phyloP scores from a whole-genome alignment of 1,140 invertebrate genomes.

The Leptopilina boulardi region DNA sequence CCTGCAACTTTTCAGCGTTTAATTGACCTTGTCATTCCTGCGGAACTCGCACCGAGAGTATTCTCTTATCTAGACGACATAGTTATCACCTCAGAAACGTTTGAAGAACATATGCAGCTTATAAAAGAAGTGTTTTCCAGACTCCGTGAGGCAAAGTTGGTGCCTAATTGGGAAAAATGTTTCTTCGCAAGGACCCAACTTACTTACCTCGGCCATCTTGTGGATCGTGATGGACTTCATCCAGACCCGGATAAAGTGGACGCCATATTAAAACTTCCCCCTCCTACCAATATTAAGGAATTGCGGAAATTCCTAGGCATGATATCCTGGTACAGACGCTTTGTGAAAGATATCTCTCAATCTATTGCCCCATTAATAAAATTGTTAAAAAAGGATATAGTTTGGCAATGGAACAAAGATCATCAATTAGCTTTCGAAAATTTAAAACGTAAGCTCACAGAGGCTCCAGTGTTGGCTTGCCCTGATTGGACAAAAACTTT shows the following conservation, averaged over 20 bases:
- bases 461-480: too few relatives aligned
- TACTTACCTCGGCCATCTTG: neutral
- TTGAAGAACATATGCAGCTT: neutral
- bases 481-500: neutral
- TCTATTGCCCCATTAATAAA: neutral
- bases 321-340: neutral
- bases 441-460: neutral
- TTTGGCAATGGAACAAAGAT: neutral
- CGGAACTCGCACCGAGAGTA: conserved; percentile 45
- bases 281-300: too few relatives aligned
- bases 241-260: too few relatives aligned
- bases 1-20: too few relatives aligned
- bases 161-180: conserved; percentile 14
- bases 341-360: neutral
- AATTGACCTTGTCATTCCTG: conserved; percentile 62
- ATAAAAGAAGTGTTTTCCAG: conserved; percentile 22
- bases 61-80: conserved; percentile 67
- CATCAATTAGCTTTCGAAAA: neutral
- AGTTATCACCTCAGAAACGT: conserved; percentile 2
- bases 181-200: conserved; percentile 19
- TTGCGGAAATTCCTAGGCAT: too few relatives aligned
- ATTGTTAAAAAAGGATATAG: neutral
- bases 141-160: neutral
- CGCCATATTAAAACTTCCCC: too few relatives aligned
- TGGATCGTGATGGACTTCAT: neutral